Base-by-base conservation (phyloP, 2,113 vertebrate species). In the Emydura subglobosa region DNA sequence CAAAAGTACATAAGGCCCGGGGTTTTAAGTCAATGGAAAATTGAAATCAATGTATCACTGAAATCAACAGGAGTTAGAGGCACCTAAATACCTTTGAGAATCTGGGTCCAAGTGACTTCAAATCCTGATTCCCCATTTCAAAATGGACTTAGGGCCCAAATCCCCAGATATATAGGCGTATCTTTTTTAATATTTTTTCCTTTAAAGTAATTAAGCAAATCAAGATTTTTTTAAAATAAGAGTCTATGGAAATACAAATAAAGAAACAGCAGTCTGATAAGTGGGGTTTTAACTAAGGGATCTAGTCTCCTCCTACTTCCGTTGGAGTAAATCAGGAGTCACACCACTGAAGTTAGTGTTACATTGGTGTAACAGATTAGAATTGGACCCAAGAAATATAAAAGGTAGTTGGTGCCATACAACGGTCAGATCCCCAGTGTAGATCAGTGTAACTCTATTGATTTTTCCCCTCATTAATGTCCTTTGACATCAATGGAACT, bases 181-280 rank as follows among this genome's bases (percentile, higher is more conserved):
- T n/a, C 31, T 79, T 95, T 97, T 72, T 94, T 87, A 96, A 94
- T 95, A 90, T 5, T 90, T 95, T 97, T 97, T 89, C 94, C 85
- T 97, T 95, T 83, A 94, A 31, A 95, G 89, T 89, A 97, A 97
- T 97, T 96, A 96, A 91, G 83, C 96, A 83, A 96, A 96, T 97
- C 95, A 94, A 87, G 86, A 91, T 29, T 59, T 29, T 6, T 59
- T 59, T 29, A 21, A 68, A 21, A 39, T 6, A 31, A 39, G 7
- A 9, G 34, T 19, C 34, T 68, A 68, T n/a, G 16, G 34, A 17
- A 7, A 68, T 68, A 39, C 2, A 21, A 65, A 65, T 65, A 7
- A 53, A 65, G 6, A 31, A 29, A 16, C 17, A 39, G 8, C 74
- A 96, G 94, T 94, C 89, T 0, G 1, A 92, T 95, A 85, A 95